A percentile compares a stretch with the other conserved stretches of the same genome.
Conservation (phyloP, 1,140 invertebrate genomes). For the Euura lappo region DNA sequence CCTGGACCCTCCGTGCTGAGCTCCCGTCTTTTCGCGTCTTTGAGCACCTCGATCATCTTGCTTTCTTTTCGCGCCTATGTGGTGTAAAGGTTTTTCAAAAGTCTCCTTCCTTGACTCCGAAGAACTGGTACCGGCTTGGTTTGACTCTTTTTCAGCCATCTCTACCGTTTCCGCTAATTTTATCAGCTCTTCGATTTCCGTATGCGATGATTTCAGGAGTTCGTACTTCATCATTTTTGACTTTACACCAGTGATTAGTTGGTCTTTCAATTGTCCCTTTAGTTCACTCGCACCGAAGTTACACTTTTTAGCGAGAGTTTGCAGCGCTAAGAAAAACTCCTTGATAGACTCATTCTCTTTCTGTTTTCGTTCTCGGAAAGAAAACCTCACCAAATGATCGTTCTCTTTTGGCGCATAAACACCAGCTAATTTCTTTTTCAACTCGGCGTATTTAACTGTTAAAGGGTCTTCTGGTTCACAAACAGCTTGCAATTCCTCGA, state of each 20-base stretch:
- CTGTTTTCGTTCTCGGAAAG: slow-evolving; percentile 13
- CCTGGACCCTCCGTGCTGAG: not conserved
- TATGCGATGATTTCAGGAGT: slow-evolving; percentile 9
- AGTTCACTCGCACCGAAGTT: slow-evolving; percentile 12
- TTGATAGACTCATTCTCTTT: slow-evolving; percentile 10
- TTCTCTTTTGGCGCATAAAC: slow-evolving; percentile 3
- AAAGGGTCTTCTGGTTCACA: slow-evolving; percentile 15
- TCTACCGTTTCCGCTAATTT: too few relatives aligned
- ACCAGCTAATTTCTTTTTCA: slow-evolving; percentile 12
- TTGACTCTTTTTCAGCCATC: too few relatives aligned
- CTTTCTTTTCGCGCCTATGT: not conserved
- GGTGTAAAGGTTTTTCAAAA: not conserved
- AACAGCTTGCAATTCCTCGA: slow-evolving; percentile 1
- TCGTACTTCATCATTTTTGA: slow-evolving; percentile 11
- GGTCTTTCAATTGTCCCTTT: slow-evolving; percentile 16
- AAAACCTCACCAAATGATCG: slow-evolving; percentile 11
- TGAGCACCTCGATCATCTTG: not conserved
- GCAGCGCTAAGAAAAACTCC: slow-evolving; percentile 12
- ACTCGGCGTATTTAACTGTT: not conserved
- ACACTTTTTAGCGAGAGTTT: slow-evolving; percentile 13
- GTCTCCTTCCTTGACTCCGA: too few relatives aligned
- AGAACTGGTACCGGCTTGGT: not conserved
- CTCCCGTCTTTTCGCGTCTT: not conserved
- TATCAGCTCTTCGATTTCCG: too few relatives aligned
- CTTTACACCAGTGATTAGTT: slow-evolving; percentile 7